A percentile compares a stretch with the other conserved stretches of the same genome.
These are phyloP conservation scores for Camelus dromedarius DNA, from an alignment of 2,113 vertebrate species.

Conservation along the genomic window DNA sequence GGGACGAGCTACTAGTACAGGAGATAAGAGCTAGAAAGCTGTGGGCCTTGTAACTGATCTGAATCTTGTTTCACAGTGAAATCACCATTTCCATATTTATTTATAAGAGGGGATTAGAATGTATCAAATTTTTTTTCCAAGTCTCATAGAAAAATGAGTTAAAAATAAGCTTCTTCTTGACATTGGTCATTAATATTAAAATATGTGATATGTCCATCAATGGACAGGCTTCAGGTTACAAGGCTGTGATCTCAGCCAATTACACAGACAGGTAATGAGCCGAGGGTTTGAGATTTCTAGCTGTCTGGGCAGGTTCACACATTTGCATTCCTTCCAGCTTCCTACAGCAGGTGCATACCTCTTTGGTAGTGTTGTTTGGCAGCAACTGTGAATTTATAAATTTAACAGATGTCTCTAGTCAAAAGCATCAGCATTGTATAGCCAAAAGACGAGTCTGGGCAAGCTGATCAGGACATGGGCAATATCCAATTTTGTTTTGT, in stretches of 20 bases:
- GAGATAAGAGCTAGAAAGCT: background rate
- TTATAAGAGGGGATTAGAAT: background rate
- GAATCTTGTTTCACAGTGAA: background rate
- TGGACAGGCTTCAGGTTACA: background rate
- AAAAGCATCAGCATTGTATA: background rate
- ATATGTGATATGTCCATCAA: background rate
- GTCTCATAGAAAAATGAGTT: background rate
- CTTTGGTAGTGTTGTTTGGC: background rate
- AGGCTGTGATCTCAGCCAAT: background rate
- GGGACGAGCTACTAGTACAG: rapidly evolving
- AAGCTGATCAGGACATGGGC: background rate
- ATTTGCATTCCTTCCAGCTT: background rate
- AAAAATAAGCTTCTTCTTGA: background rate
- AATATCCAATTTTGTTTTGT: background rate
- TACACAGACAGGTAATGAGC: no score
- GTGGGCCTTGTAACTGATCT: rapidly evolving
- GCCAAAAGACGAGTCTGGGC: background rate
- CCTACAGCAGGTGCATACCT: background rate
- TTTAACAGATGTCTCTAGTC: slow-evolving; percentile 56
- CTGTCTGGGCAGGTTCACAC: background rate
- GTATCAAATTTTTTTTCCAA: background rate
- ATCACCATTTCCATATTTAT: background rate
- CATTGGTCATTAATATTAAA: background rate
- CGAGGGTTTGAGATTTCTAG: background rate
- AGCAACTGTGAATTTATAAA: slow-evolving; percentile 13